phyloP scores from a whole-genome alignment of 2,888 invertebrate species.

The Agrilus cyanescens region DNA sequence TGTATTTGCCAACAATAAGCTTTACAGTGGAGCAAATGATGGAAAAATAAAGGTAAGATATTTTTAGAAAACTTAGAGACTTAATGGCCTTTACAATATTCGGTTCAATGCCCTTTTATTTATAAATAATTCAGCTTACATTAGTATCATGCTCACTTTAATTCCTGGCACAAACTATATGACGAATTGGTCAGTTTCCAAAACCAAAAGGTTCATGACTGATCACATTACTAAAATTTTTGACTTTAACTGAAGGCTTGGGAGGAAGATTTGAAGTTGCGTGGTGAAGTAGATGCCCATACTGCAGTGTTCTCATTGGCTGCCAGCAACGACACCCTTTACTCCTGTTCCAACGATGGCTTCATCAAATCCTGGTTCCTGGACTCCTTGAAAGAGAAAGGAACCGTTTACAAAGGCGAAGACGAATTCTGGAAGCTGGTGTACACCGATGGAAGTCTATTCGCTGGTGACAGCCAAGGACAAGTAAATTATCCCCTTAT shows the following conservation, averaged over 20 bases:
- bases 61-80: neutral
- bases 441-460: constrained; percentile 5
- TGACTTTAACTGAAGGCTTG: constrained; percentile 26
- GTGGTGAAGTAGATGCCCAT: constrained; percentile 37
- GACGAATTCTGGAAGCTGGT: constrained; percentile 5
- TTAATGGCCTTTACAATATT: no score
- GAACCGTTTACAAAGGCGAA: constrained; percentile 11
- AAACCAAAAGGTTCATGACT: no score
- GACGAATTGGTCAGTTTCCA: no score
- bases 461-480: constrained; percentile 6
- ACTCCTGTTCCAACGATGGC: constrained; percentile 45
- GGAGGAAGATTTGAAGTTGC: constrained; percentile 26
- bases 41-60: constrained; percentile 39
- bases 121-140: no score
- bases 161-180: no score
- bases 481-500: neutral
- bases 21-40: constrained; percentile 40
- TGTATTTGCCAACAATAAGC: constrained; percentile 32
- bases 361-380: constrained; percentile 41
- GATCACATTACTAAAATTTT: neutral
- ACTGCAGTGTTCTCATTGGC: constrained; percentile 42
- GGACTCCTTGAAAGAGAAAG: constrained; percentile 25
- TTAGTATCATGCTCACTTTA: no score
- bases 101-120: no score
- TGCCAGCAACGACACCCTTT: constrained; percentile 35